Conservation (phyloP, 2,113 vertebrate species). For the Otocyon megalotis region DNA sequence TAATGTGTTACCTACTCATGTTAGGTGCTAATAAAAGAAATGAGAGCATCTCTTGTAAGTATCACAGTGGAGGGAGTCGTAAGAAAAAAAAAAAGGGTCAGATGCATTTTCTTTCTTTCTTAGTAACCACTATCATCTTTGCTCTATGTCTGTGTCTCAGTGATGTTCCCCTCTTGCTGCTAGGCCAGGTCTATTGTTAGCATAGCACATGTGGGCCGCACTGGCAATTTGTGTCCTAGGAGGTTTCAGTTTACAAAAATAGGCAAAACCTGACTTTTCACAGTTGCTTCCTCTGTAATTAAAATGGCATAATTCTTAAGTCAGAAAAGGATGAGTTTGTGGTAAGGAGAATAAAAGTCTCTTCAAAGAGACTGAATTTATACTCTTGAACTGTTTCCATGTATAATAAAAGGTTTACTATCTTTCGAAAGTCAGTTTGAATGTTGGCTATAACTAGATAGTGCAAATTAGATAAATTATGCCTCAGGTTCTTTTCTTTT, state of each 20-base stretch:
- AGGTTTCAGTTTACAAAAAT: constrained; percentile 74
- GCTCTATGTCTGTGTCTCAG: constrained; percentile 44
- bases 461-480: constrained; percentile 37
- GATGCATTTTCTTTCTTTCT: constrained; percentile 60
- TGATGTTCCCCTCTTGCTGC: constrained; percentile 8
- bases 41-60: neutral
- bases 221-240: constrained; percentile 61
- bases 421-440: constrained; percentile 57
- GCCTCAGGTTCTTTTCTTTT: constrained; percentile 50
- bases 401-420: constrained; percentile 62
- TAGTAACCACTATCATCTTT: constrained; percentile 13
- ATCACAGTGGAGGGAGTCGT: constrained; percentile 34
- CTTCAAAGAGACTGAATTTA: constrained; percentile 44
- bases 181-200: constrained; percentile 72
- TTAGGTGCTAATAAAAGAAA: constrained; percentile 57
- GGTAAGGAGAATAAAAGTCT: constrained; percentile 36
- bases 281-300: constrained; percentile 75
- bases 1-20: constrained; percentile 18
- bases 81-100: constrained; percentile 11
- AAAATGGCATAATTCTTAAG: constrained; percentile 71
- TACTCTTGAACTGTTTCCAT: constrained; percentile 49
- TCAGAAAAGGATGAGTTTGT: constrained; percentile 63
- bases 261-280: constrained; percentile 66
- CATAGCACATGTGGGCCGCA: constrained; percentile 25
- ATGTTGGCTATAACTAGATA: constrained; percentile 16